Base-by-base conservation (phyloP, 2,113 vertebrate genomes). In the Felis chaus region DNA sequence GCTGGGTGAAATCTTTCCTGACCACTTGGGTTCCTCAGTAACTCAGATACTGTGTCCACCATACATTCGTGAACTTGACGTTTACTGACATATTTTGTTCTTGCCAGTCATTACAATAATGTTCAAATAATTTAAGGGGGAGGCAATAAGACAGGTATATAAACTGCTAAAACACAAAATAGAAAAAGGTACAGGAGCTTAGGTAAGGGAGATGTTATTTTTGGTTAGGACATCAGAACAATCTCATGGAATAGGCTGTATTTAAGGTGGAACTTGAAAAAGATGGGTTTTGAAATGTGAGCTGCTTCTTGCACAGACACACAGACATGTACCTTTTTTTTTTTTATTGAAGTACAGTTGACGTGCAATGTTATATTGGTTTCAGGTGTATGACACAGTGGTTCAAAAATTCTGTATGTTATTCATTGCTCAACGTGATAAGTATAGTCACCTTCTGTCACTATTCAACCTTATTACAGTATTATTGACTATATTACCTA, bases 81-180 rank as follows among this genome's bases (percentile, higher is more conserved):
- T 92, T 69, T 73, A 45, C 48, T 97, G 63, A 87, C 48, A n/a
- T 53, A 23, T 2, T 76, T 94, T 61, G 14, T n/a, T 94, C 31
- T 92, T 92, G 68, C 16, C 15, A 63, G n/a, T 85, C 79, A 92
- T 92, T 93, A 85, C 94, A 94, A 55, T 73, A 79, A 53, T 14
- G 23, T 45, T 80, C 69, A 84, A 78, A 85, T 19, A 83, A n/a
- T 53, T 86, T 86, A 80, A 80, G 21, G 57, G 57, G 57, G 48
- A 45, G 27, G 2, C 39, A 48, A 55, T 78, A 68, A 78, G 23
- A 65, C 18, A 65, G 3, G 89, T 92, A 63, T 0, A 41, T 36
- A 94, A 41, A 36, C 19, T 36, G 36, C 25, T 89, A n/a, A 84
- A 61, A 73, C 45, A 79, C 7, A 79, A 74, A 73, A n/a, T 69